phyloP scores from a whole-genome alignment of 2,888 invertebrate species.

The Periphyllus acericola region DNA sequence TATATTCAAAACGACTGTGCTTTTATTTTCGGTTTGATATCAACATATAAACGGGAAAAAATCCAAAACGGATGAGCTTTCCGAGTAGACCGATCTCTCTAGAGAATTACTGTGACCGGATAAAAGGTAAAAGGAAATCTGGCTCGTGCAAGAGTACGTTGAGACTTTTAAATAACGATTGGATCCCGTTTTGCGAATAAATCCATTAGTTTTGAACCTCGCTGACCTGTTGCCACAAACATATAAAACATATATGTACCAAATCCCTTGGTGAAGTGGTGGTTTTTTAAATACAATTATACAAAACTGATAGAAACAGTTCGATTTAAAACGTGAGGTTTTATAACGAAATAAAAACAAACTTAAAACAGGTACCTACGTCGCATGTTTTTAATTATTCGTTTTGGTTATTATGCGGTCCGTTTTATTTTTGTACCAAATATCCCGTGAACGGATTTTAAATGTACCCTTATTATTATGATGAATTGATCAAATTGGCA shows the following conservation, averaged over 20 bases:
- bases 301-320: not conserved
- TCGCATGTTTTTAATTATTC: not conserved
- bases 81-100: constrained; percentile 10
- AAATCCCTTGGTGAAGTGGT: constrained; percentile 5
- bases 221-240: constrained; percentile 52
- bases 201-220: constrained; percentile 60
- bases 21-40: constrained; percentile 27
- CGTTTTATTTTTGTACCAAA: constrained; percentile 18
- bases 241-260: not conserved
- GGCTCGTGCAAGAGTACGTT: not conserved
- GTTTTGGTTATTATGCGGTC: constrained; percentile 3
- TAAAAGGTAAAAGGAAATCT: constrained; percentile 53
- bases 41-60: constrained; percentile 19
- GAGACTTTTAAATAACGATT: constrained; percentile 55
- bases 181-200: constrained; percentile 45
- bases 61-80: constrained; percentile 44
- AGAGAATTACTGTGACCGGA: constrained; percentile 46
- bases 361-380: not conserved
- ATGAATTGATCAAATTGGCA: constrained; percentile 31
- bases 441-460: not conserved
- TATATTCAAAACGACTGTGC: not conserved
- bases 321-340: not conserved
- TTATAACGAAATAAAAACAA: not conserved
- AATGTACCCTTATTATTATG: not conserved
- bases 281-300: not conserved